Conservation (phyloP, 1,140 invertebrate genomes). For the Ericerus pela region DNA sequence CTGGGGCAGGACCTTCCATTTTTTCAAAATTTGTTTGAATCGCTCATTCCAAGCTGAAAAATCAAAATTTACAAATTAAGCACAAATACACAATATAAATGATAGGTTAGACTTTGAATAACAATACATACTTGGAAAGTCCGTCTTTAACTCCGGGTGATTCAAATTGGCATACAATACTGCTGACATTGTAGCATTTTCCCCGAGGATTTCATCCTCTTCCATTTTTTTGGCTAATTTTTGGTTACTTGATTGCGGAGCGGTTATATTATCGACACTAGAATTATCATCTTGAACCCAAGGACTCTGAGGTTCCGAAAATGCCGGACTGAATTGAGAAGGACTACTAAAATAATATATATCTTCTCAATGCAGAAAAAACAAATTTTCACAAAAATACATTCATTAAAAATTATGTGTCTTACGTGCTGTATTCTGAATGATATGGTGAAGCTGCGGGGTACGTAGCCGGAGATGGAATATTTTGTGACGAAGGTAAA, state of each 20-base stretch:
- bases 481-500: conserved; percentile 25
- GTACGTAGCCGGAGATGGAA: conserved; percentile 46
- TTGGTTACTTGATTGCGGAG: conserved; percentile 45
- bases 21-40: conserved; percentile 84
- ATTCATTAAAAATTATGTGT: neutral
- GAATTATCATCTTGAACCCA: conserved; percentile 34
- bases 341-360: conserved; percentile 41
- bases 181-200: conserved; percentile 84
- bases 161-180: conserved; percentile 92
- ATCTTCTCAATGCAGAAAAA: neutral
- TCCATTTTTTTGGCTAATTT: conserved; percentile 70
- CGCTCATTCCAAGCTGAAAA: conserved; percentile 51
- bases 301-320: conserved; percentile 49
- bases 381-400: neutral
- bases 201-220: conserved; percentile 81
- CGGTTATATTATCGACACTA: conserved; percentile 24
- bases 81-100: neutral
- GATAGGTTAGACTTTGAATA: neutral
- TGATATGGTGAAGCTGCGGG: conserved; percentile 61
- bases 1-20: conserved; percentile 75
- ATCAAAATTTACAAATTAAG: conserved; percentile 14
- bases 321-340: conserved; percentile 49
- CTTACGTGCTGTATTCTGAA: conserved; percentile 66
- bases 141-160: conserved; percentile 81
- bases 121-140: conserved; percentile 62